Percentiles rank a stretch among this genome's conserved stretches.
phyloP scores from a whole-genome alignment of 2,113 vertebrate species.

The Pangasianodon hypophthalmus region DNA sequence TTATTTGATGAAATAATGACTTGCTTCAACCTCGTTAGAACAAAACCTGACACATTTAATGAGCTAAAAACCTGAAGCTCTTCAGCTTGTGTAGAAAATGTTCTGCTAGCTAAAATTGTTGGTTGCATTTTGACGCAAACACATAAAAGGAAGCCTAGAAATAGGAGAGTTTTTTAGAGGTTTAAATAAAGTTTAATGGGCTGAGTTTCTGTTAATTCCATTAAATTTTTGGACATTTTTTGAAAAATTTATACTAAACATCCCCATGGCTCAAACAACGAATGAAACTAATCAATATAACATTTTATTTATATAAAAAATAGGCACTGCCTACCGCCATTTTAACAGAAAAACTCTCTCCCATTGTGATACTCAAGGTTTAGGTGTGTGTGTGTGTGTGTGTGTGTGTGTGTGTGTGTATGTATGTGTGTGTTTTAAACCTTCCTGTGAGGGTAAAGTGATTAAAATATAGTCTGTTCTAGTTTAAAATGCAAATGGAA shows the following conservation, averaged over 20 bases:
- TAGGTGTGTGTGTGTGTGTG: background rate
- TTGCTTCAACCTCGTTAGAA: background rate
- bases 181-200: background rate
- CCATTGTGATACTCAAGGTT: background rate
- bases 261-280: background rate
- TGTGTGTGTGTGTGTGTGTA: background rate
- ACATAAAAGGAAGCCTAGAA: too few species aligned
- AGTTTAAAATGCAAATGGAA: constrained; percentile 18
- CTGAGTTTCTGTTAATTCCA: background rate
- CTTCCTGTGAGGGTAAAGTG: background rate
- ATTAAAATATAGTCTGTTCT: constrained; percentile 6
- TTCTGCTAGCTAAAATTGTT: background rate
- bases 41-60: background rate
- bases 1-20: background rate
- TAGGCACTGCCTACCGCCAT: background rate
- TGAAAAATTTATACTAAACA: background rate
- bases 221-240: too few species aligned
- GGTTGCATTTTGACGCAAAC: background rate
- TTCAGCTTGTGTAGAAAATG: background rate
- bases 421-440: background rate
- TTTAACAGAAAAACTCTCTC: background rate
- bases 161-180: too few species aligned
- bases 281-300: background rate
- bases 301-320: background rate
- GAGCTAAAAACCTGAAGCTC: background rate